These are phyloP conservation scores for Brachirus orientalis DNA, from an alignment of 2,113 vertebrate genomes.

Conservation along the genomic window DNA sequence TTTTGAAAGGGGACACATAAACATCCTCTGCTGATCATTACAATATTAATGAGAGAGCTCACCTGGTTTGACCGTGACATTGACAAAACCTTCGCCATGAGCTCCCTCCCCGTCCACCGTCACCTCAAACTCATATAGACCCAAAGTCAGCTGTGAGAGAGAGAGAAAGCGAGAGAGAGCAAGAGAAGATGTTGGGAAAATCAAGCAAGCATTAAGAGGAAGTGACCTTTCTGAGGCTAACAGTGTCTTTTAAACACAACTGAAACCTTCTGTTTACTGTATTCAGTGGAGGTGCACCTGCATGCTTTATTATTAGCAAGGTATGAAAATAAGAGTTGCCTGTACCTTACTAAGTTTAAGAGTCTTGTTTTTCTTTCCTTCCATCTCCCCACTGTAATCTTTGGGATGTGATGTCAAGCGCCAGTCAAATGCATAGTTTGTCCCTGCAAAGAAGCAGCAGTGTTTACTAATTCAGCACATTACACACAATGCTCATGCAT, in stretches of 20 bases:
- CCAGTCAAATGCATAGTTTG: constrained; percentile 91
- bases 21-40: neutral
- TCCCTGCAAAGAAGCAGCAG: constrained; percentile 79
- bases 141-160: constrained; percentile 88
- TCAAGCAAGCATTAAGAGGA: constrained; percentile 15
- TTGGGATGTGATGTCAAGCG: constrained; percentile 91
- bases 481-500: constrained; percentile 1
- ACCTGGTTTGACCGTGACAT: constrained; percentile 97
- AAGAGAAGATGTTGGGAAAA: neutral
- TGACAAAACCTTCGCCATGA: constrained; percentile 92
- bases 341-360: constrained; percentile 93
- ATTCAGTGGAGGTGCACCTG: constrained; percentile 3
- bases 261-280: neutral
- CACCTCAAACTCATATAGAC: constrained; percentile 95
- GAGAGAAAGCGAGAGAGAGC: neutral
- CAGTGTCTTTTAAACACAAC: neutral
- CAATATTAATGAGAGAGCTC: constrained; percentile 21
- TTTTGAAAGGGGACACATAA: no score
- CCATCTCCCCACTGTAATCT: constrained; percentile 96
- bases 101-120: constrained; percentile 86
- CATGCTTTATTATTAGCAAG: constrained; percentile 11
- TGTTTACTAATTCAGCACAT: neutral
- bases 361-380: constrained; percentile 85
- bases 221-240: neutral
- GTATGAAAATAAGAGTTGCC: constrained; percentile 3